Evolutionary conservation across 2,113 vertebrate genomes (phyloP), one percentile per base, ranked within the genome.

Genomic region (Connochaetes taurinus): DNA sequence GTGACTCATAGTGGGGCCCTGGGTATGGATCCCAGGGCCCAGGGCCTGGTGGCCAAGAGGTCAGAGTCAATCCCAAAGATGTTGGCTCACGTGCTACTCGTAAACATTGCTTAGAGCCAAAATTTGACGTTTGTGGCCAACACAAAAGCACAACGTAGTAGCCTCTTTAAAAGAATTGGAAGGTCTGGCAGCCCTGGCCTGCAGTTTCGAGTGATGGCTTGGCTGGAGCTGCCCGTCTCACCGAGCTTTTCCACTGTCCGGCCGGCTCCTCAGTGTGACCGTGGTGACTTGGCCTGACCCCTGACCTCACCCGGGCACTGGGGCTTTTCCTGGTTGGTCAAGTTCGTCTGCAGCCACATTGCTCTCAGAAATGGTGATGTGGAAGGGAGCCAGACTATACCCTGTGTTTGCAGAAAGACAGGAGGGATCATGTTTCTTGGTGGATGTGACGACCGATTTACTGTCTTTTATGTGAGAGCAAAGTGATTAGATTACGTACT

Each of bases 241-340:
- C 19, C 4, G 2, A 4, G 17, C 12, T 85, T 67, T 80, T 88
- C 36, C 3, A 0, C 21, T 10, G 1, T 6, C 43, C 2, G 16
- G 3, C 27, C 29, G 2, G 52, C 57, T 23, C 6, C n/a, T 16
- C 27, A 16, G 0, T 25, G 64, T 11, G 64, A 8, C 6, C 2
- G 0, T 5, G 3, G 53, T 43, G n/a, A 12, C 7, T 1, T 0
- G 8, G 25, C 17, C 27, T 4, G 17, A 25, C 21, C 14, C 4
- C 25, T 7, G 6, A n/a, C 2, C 1, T 19, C 14, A 8, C 2
- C 31, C 16, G 1, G 33, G 31, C 29, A 3, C 87, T 64, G 57
- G 23, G 71, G 58, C 53, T 31, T 47, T 40, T 50, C n/a, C 74
- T 8, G 29, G 50, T 2, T 1, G 2, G 33, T 43, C 29, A 29